A percentile compares a stretch with the other conserved stretches of the same genome.
phyloP scores from a whole-genome alignment of 2,113 vertebrate species.

The Struthidea cinerea region DNA sequence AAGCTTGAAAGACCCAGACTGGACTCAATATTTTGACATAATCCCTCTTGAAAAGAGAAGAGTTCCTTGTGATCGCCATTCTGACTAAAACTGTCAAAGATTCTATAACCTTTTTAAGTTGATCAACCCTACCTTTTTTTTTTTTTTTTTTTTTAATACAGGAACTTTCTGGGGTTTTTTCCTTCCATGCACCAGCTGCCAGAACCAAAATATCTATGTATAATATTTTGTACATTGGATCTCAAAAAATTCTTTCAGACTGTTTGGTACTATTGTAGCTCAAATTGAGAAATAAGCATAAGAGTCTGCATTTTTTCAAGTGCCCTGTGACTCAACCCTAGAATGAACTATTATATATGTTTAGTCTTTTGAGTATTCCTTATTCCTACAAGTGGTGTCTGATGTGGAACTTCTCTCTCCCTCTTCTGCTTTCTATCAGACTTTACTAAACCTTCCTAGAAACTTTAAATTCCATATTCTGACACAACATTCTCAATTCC shows the following conservation, averaged over 20 bases:
- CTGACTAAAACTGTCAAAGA: not conserved
- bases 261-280: rapidly evolving
- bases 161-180: rapidly evolving
- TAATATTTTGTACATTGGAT: rapidly evolving
- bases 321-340: rapidly evolving
- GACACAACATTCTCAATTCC: not conserved
- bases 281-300: not conserved
- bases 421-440: not conserved
- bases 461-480: not conserved
- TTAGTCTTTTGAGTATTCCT: not conserved
- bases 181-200: rapidly evolving
- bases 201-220: rapidly evolving
- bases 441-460: not conserved
- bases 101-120: not conserved
- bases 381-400: not conserved
- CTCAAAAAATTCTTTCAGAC: not conserved
- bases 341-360: not conserved
- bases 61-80: not conserved
- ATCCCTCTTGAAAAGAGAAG: not conserved
- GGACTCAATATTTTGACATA: not conserved
- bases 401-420: not conserved
- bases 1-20: not conserved
- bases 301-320: not conserved
- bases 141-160: no score
- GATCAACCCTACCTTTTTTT: rapidly evolving